Evolutionary conservation across 2,888 invertebrate species (phyloP).

Genomic region (Leptopilina myrica): DNA sequence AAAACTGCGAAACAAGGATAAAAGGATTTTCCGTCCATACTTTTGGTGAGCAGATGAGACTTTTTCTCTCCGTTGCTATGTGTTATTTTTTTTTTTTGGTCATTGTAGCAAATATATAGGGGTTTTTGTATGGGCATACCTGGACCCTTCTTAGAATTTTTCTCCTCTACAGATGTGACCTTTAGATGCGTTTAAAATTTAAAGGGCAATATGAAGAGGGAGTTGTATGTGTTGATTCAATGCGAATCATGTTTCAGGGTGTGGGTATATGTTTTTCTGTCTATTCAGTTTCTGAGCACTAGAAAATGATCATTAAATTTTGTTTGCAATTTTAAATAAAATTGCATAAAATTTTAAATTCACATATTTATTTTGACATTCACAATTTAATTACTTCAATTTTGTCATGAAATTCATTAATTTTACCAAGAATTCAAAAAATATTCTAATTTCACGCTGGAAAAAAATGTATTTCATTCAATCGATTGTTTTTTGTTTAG

Average conservation of each 20-base stretch:
- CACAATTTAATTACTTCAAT: no score
- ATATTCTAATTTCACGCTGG: no score
- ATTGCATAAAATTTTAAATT: no score
- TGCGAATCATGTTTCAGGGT: not conserved
- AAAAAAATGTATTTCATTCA: no score
- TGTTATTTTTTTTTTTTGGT: not conserved
- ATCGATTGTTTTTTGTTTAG: no score
- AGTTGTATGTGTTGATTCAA: not conserved
- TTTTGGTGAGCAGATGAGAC: slow-evolving; percentile 27
- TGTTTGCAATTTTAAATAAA: no score
- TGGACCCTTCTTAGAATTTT: slow-evolving; percentile 19
- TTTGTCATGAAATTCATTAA: no score
- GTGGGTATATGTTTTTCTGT: no score
- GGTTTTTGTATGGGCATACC: not conserved
- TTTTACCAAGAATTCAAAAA: no score
- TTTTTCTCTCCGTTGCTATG: slow-evolving; percentile 19
- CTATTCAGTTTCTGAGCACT: no score
- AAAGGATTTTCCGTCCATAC: slow-evolving; percentile 31
- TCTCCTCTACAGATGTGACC: not conserved
- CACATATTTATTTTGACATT: no score
- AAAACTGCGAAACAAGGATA: slow-evolving; percentile 28
- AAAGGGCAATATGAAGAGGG: not conserved
- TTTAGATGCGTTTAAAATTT: slow-evolving; percentile 16
- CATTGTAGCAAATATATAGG: not conserved
- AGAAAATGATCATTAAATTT: no score